Evolutionary conservation across 2,113 vertebrate species (phyloP).

Genomic region (Telmatochromis sp.): DNA sequence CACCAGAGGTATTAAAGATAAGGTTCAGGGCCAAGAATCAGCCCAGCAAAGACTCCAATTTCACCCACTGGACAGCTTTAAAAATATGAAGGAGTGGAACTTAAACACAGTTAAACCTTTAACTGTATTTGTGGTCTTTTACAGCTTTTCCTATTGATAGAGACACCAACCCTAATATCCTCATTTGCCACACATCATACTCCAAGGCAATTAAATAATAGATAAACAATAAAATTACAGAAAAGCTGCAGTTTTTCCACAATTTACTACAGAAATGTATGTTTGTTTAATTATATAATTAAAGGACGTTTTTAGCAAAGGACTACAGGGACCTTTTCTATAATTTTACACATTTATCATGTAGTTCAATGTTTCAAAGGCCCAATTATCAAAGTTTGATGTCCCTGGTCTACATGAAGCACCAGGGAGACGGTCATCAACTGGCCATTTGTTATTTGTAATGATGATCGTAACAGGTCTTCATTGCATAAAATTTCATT

Average conservation of each 20-base stretch:
- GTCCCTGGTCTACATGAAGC: neutral
- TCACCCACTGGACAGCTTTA: neutral
- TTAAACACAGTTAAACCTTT: neutral
- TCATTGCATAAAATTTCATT: neutral
- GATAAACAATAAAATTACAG: neutral
- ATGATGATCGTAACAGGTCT: neutral
- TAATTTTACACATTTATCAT: neutral
- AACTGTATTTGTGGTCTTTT: neutral
- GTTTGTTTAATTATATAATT: neutral
- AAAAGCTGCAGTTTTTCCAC: neutral
- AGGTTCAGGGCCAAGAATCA: neutral
- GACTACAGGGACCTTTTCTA: neutral
- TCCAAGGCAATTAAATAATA: neutral
- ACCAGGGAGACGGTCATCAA: fast-evolving
- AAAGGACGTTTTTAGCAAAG: fast-evolving
- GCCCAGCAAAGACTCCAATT: neutral
- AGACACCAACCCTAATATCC: neutral
- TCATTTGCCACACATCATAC: neutral
- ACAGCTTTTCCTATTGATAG: neutral
- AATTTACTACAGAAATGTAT: neutral
- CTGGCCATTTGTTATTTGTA: neutral
- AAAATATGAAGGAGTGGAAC: neutral
- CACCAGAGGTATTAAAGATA: neutral
- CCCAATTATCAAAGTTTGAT: neutral
- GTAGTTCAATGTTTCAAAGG: neutral